These are phyloP conservation scores for Sebastes elongatus DNA, from an alignment of 2,797 vertebrate genomes.

Conservation along the genomic window DNA sequence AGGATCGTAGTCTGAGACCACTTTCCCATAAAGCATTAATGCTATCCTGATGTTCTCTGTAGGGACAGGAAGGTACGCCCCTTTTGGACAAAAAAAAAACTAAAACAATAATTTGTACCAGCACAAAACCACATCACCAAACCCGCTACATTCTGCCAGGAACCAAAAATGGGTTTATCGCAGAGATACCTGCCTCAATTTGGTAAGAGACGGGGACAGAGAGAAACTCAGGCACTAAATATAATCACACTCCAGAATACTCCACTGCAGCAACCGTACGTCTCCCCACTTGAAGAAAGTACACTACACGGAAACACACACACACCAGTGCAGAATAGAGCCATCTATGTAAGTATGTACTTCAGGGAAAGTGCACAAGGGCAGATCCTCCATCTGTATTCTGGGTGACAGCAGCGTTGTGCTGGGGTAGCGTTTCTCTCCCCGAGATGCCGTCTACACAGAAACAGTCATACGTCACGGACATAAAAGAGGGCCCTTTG, in stretches of 20 bases:
- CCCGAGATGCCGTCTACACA: conserved; percentile 63
- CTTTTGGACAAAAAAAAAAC: background rate
- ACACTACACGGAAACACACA: conserved; percentile 42
- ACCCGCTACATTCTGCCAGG: background rate
- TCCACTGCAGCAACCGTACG: conserved; percentile 31
- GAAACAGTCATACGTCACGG: conserved; percentile 63
- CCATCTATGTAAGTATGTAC: conserved; percentile 65
- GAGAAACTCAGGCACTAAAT: conserved; percentile 57
- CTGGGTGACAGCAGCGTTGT: conserved; percentile 67
- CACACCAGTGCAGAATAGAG: conserved; percentile 56
- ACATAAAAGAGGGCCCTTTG: conserved; percentile 59
- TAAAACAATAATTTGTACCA: background rate
- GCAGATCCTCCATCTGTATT: conserved; percentile 77
- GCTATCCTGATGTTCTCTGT: conserved; percentile 34
- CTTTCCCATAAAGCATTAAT: conserved; percentile 51
- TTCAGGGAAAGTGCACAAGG: conserved; percentile 74
- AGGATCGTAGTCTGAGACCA: conserved; percentile 13
- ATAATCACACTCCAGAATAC: conserved; percentile 66
- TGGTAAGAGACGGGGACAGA: conserved; percentile 32
- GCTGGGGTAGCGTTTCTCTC: conserved; percentile 60
- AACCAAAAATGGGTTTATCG: conserved; percentile 32
- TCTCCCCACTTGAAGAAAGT: conserved; percentile 55
- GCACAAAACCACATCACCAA: conserved; percentile 7
- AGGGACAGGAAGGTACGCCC: conserved; percentile 15
- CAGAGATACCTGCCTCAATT: conserved; percentile 30